Evolutionary conservation across 2,113 vertebrate species (phyloP).

Genomic region (Pionites leucogaster): DNA sequence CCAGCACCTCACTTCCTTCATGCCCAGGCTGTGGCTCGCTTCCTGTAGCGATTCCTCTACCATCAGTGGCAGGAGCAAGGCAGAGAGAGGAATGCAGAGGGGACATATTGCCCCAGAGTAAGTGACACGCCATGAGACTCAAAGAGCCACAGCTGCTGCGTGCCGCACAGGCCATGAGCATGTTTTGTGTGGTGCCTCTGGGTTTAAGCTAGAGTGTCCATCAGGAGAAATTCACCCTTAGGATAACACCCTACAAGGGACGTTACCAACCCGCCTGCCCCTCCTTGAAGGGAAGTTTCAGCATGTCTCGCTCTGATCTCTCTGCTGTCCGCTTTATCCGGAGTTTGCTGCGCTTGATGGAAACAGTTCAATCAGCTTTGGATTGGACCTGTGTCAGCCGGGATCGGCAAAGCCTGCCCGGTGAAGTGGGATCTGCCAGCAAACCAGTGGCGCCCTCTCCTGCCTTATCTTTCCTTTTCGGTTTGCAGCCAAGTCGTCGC

Average conservation of each 20-base stretch:
- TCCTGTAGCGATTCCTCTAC: background rate
- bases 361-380: background rate
- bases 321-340: background rate
- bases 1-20: background rate
- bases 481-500: background rate
- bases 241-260: background rate
- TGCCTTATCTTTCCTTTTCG: background rate
- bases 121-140: background rate
- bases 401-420: background rate
- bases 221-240: background rate
- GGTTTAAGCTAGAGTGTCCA: background rate
- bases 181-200: background rate
- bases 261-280: background rate
- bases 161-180: background rate
- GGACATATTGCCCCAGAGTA: rapidly evolving
- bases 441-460: slow-evolving; percentile 20
- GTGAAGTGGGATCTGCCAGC: background rate
- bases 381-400: background rate
- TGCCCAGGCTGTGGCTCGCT: background rate
- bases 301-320: background rate
- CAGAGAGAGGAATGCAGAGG: too few relatives aligned
- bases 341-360: background rate
- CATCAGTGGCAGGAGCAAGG: background rate
- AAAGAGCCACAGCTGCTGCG: background rate
- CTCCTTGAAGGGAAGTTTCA: background rate